Evolutionary conservation across 2,797 vertebrate genomes (phyloP).

Genomic region (Lutjanus argentimaculatus): DNA sequence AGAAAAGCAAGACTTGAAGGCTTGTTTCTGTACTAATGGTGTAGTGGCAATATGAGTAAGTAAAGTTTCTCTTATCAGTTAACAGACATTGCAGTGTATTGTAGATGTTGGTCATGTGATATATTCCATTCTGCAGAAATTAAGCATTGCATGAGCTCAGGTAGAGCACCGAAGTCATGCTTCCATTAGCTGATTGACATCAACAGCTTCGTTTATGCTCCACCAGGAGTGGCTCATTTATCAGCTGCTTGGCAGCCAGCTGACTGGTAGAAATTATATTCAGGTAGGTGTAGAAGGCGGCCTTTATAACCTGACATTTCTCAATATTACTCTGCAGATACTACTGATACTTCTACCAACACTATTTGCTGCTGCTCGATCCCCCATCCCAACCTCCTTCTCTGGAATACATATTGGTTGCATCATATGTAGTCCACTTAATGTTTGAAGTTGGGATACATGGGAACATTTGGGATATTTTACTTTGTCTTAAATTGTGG

Average conservation of each 20-base stretch:
- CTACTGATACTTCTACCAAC: not conserved
- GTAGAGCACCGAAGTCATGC: not conserved
- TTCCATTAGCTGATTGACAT: not conserved
- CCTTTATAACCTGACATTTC: not conserved
- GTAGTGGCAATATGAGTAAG: not conserved
- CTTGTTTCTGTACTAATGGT: too few relatives aligned
- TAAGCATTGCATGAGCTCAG: not conserved
- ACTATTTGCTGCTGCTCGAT: slow-evolving; percentile 1
- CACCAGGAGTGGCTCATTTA: not conserved
- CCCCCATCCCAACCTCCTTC: not conserved
- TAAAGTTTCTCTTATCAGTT: not conserved
- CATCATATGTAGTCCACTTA: slow-evolving; percentile 4
- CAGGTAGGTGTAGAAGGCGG: not conserved
- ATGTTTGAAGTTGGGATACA: too few relatives aligned
- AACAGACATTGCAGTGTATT: not conserved
- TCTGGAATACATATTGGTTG: not conserved
- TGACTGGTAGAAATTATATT: not conserved
- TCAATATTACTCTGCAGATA: not conserved
- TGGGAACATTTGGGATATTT: not conserved
- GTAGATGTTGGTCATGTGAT: not conserved
- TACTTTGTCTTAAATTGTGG: not conserved
- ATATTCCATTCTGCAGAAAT: not conserved
- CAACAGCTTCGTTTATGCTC: not conserved
- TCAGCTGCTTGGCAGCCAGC: slow-evolving; percentile 2
- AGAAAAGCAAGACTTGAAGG: too few relatives aligned